Percentiles rank a stretch among this genome's conserved stretches.
Evolutionary conservation across 1,140 invertebrate genomes (phyloP).

Genomic region (Microplitis demolitor): DNA sequence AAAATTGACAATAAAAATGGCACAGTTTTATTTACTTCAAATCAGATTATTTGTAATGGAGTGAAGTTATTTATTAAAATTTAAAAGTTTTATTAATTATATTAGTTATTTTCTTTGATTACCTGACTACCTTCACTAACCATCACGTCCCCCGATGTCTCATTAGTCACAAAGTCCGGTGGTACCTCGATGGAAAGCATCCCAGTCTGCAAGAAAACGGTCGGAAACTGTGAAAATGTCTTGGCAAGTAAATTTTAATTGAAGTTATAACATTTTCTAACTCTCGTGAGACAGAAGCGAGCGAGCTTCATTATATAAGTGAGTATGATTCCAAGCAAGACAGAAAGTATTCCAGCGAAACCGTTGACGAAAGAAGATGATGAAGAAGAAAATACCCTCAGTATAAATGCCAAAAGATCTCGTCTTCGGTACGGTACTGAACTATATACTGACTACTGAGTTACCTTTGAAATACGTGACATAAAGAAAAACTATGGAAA

Average conservation of each 20-base stretch:
- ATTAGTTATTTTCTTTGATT: slow-evolving; percentile 10
- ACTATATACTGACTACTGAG: neutral
- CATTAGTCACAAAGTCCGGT: slow-evolving; percentile 80
- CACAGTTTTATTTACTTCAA: too few species aligned
- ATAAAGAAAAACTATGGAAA: slow-evolving; percentile 19
- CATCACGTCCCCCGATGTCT: slow-evolving; percentile 81
- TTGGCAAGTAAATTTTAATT: neutral
- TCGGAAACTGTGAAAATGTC: neutral
- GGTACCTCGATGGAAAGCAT: slow-evolving; percentile 82
- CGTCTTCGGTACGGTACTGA: neutral
- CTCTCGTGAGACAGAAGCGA: too few species aligned
- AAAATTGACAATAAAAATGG: too few species aligned
- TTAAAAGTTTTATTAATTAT: too few species aligned
- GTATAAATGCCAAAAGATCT: neutral
- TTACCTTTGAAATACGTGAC: slow-evolving; percentile 13
- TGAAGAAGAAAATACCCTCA: too few species aligned
- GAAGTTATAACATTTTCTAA: neutral
- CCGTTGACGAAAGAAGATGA: too few species aligned
- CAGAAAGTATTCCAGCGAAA: too few species aligned
- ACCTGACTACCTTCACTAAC: slow-evolving; percentile 75
- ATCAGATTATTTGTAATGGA: too few species aligned
- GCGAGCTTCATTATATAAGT: too few species aligned
- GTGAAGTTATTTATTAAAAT: too few species aligned
- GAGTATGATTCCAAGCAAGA: too few species aligned
- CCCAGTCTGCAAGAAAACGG: slow-evolving; percentile 68